Conservation (phyloP, 2,888 invertebrate genomes). For the Volucella inanis region DNA sequence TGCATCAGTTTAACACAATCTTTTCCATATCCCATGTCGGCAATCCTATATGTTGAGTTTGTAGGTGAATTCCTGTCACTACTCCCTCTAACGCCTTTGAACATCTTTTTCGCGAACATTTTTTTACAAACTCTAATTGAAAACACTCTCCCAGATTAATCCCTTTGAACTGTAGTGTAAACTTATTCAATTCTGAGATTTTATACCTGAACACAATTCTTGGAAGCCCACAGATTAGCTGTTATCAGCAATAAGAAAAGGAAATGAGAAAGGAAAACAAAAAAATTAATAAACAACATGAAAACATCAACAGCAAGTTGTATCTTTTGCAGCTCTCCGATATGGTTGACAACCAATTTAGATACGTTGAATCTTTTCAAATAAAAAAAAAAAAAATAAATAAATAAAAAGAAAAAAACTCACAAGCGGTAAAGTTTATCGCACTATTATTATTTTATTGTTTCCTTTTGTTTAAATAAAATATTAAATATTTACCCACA, state of each 20-base stretch:
- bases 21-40: constrained; percentile 86
- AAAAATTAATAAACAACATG: constrained; percentile 26
- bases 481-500: constrained; percentile 58
- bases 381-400: background rate
- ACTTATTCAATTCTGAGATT: constrained; percentile 20
- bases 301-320: constrained; percentile 32
- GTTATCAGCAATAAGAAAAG: constrained; percentile 33
- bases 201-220: constrained; percentile 53
- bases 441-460: constrained; percentile 60
- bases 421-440: constrained; percentile 48
- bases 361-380: background rate
- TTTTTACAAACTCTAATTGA: background rate
- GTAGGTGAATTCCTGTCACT: background rate
- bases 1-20: constrained; percentile 89
- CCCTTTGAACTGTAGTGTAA: constrained; percentile 25
- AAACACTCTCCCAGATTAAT: constrained; percentile 44
- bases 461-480: constrained; percentile 40
- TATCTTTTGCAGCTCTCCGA: constrained; percentile 19
- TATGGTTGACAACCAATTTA: constrained; percentile 36
- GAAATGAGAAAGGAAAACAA: too few species aligned
- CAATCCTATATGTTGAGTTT: constrained; percentile 77
- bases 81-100: background rate
- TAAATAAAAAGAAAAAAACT: background rate
- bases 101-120: constrained; percentile 62
- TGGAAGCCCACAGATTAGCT: constrained; percentile 39